Evolutionary conservation across 2,113 vertebrate genomes (phyloP).

Genomic region (Sula dactylatra): DNA sequence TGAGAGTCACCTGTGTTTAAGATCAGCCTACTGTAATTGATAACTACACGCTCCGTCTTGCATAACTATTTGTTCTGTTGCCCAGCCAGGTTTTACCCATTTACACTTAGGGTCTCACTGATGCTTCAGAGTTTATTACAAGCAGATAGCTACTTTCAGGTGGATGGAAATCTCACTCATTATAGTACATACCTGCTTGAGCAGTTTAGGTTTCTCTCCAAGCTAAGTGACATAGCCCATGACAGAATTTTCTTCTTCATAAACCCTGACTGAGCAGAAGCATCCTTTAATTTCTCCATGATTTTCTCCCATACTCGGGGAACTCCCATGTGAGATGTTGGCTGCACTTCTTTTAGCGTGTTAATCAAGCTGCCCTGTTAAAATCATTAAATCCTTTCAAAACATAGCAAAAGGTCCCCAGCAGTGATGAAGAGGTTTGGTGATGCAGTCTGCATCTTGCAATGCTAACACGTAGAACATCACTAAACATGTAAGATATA

Average conservation of each 20-base stretch:
- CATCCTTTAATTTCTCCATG: slow-evolving; percentile 87
- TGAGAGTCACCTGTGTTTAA: neutral
- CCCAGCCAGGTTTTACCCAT: neutral
- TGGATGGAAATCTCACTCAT: neutral
- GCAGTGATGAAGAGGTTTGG: neutral
- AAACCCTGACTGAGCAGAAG: slow-evolving; percentile 77
- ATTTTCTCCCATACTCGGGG: slow-evolving; percentile 92
- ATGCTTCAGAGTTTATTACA: neutral
- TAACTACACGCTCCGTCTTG: neutral
- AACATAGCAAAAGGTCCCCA: neutral
- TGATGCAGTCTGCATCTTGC: neutral
- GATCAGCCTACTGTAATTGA: neutral
- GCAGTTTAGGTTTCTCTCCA: slow-evolving; percentile 78
- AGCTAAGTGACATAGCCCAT: slow-evolving; percentile 86
- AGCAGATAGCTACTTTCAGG: neutral
- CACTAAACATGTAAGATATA: neutral
- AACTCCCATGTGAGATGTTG: slow-evolving; percentile 87
- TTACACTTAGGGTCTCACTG: neutral
- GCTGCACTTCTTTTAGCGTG: slow-evolving; percentile 81
- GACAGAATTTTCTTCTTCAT: slow-evolving; percentile 83
- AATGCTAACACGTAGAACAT: neutral
- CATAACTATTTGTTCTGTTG: neutral
- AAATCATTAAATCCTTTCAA: neutral
- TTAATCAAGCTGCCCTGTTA: slow-evolving; percentile 81
- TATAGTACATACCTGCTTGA: slow-evolving; percentile 67